These are phyloP conservation scores for Heterohyrax brucei DNA, from an alignment of 2,797 vertebrate species.

Conservation along the genomic window DNA sequence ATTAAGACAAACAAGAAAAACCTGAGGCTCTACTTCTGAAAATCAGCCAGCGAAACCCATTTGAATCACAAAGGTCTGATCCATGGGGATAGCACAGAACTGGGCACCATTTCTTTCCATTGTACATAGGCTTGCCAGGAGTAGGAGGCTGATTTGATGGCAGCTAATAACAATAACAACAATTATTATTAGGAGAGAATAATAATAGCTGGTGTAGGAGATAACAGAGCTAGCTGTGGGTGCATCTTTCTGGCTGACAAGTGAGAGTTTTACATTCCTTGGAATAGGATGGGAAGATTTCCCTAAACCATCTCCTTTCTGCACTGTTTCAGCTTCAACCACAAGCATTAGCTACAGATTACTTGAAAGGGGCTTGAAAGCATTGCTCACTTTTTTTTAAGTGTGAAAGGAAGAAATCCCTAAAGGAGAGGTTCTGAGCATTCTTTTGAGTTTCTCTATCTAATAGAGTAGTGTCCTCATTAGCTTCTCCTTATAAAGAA, in stretches of 20 bases:
- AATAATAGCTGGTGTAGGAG: not conserved
- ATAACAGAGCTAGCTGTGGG: not conserved
- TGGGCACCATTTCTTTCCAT: not conserved
- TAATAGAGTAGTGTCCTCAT: slow-evolving; percentile 67
- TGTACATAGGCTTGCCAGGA: not conserved
- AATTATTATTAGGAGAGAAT: not conserved
- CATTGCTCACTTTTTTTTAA: not conserved
- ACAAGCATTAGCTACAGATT: not conserved
- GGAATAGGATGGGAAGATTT: not conserved
- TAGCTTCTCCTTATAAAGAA: slow-evolving; percentile 68
- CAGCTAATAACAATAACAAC: not conserved
- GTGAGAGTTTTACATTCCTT: not conserved
- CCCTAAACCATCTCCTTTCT: not conserved
- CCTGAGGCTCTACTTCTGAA: not conserved
- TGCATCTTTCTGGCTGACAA: not conserved
- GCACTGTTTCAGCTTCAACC: not conserved
- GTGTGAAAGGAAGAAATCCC: slow-evolving; percentile 43
- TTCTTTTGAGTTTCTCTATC: slow-evolving; percentile 63
- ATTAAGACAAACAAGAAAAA: not conserved
- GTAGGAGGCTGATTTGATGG: not conserved
- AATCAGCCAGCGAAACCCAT: not conserved
- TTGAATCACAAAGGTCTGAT: not conserved
- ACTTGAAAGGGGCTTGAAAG: not conserved
- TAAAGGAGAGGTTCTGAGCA: slow-evolving; percentile 54
- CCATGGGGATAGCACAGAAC: not conserved